A percentile compares a stretch with the other conserved stretches of the same genome.
Conservation (phyloP, 2,888 invertebrate species). For the Caradrina clavipalpis region DNA sequence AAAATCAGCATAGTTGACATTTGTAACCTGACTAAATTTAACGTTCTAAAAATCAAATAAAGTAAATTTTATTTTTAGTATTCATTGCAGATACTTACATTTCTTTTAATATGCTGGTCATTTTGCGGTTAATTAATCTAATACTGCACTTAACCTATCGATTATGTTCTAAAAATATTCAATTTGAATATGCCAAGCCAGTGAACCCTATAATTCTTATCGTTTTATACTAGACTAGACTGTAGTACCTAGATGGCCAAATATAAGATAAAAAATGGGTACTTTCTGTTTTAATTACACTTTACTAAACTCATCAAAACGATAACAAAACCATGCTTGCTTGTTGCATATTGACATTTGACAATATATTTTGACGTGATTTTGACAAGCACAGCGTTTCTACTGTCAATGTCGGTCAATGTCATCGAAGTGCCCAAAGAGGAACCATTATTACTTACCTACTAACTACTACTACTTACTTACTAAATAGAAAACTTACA, state of each 20-base stretch:
- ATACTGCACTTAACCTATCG: slow-evolving; percentile 37
- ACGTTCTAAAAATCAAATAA: neutral
- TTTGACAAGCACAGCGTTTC: neutral
- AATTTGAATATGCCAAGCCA: neutral
- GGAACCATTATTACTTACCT: no score
- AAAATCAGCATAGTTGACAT: neutral
- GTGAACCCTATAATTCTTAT: neutral
- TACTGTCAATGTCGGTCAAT: no score
- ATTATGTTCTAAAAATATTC: neutral
- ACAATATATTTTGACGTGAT: slow-evolving; percentile 5
- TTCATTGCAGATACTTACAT: slow-evolving; percentile 64
- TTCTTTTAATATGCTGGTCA: slow-evolving; percentile 74
- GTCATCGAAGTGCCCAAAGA: no score
- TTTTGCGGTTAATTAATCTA: slow-evolving; percentile 41
- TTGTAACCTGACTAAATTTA: neutral
- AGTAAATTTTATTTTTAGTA: neutral
- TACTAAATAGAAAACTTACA: no score
- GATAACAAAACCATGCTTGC: slow-evolving; percentile 20
- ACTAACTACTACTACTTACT: no score
- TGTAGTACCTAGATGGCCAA: neutral
- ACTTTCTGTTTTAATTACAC: neutral
- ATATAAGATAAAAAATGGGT: no score
- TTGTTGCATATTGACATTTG: neutral
- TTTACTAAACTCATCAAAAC: neutral
- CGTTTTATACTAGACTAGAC: no score